These are phyloP conservation scores for Salmo trutta DNA, from an alignment of 2,797 vertebrate species.

Conservation along the genomic window DNA sequence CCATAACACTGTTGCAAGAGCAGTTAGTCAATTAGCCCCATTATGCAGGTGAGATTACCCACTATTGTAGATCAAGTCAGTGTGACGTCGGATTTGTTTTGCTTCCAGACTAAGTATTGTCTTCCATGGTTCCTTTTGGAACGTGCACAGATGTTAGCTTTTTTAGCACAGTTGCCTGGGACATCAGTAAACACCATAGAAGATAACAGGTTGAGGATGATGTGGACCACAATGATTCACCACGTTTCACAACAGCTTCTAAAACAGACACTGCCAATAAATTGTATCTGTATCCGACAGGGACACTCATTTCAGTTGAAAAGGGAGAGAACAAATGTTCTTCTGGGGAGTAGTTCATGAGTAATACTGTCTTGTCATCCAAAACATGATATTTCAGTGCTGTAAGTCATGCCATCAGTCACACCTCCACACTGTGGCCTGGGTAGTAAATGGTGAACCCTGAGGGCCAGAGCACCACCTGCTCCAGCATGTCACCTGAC, in stretches of 20 bases:
- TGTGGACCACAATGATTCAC: neutral
- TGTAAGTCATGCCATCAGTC: conserved; percentile 35
- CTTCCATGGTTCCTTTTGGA: neutral
- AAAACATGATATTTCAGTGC: conserved; percentile 40
- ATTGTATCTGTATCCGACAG: neutral
- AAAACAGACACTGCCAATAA: too few species aligned
- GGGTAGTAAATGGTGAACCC: conserved; percentile 9
- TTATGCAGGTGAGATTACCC: conserved; percentile 3
- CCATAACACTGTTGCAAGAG: conserved; percentile 17
- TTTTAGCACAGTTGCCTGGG: neutral
- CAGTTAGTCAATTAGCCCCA: neutral
- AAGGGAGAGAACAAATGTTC: conserved; percentile 3
- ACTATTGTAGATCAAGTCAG: neutral
- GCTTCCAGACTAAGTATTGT: neutral
- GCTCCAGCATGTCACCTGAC: conserved; percentile 48
- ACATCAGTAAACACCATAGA: neutral
- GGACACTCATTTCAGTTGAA: conserved; percentile 3
- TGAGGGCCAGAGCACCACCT: conserved; percentile 48
- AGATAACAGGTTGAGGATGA: neutral
- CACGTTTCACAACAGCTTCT: conserved; percentile 2
- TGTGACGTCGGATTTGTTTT: neutral
- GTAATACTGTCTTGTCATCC: conserved; percentile 44
- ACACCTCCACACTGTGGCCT: neutral
- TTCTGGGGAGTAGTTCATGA: conserved; percentile 33
- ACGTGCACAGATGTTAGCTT: neutral